Evolutionary conservation across 2,888 invertebrate species (phyloP).

Genomic region (Yponomeuta evonymella): DNA sequence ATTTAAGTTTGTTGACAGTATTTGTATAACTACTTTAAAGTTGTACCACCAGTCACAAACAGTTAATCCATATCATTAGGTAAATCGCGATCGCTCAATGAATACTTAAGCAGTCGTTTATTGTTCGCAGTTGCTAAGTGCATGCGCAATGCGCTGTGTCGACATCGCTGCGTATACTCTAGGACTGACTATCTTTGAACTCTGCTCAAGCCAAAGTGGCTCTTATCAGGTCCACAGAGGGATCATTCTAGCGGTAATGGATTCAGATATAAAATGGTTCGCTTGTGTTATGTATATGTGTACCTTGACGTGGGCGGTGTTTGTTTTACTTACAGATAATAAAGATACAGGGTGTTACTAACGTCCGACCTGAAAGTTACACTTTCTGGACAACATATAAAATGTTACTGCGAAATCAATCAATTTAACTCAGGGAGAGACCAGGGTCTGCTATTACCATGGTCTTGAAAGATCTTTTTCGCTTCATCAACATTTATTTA

Average conservation of each 20-base stretch:
- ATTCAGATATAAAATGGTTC: background rate
- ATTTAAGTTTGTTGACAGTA: background rate
- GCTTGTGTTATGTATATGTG: background rate
- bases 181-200: background rate
- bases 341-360: background rate
- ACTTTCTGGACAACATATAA: too few relatives aligned
- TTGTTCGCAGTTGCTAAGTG: conserved; percentile 16
- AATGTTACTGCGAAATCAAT: too few relatives aligned
- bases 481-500: too few relatives aligned
- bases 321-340: conserved; percentile 20
- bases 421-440: too few relatives aligned
- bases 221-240: background rate
- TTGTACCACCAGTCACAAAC: background rate
- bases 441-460: too few relatives aligned
- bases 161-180: conserved; percentile 15
- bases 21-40: background rate
- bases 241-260: background rate
- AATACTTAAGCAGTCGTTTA: conserved; percentile 14
- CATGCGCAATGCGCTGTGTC: conserved; percentile 16
- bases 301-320: conserved; percentile 18
- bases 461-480: too few relatives aligned
- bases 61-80: conserved; percentile 13
- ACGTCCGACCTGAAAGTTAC: too few relatives aligned
- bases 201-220: background rate
- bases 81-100: conserved; percentile 11